Evolutionary conservation across 2,113 vertebrate species (phyloP).

Genomic region (Pogonocichla stellata): DNA sequence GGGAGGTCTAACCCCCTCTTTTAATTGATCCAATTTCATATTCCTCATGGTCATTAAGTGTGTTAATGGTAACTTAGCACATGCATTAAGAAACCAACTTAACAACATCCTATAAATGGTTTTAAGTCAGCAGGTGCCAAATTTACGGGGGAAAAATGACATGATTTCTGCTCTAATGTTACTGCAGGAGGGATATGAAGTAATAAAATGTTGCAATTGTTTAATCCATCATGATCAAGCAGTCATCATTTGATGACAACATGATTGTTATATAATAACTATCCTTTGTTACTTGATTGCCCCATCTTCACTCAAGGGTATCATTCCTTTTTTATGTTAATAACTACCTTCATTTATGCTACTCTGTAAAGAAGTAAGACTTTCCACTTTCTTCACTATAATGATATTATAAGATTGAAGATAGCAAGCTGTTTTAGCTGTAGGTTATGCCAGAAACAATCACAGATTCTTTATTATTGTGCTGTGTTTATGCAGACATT

Average conservation of each 20-base stretch:
- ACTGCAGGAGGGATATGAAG: slow-evolving; percentile 43
- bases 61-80: slow-evolving; percentile 42
- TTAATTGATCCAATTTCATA: slow-evolving; percentile 64
- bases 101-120: slow-evolving; percentile 51
- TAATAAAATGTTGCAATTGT: slow-evolving; percentile 61
- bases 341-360: slow-evolving; percentile 10
- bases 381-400: not conserved
- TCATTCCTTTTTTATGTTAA: slow-evolving; percentile 28
- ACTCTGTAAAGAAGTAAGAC: not conserved
- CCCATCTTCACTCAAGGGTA: slow-evolving; percentile 51
- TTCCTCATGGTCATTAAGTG: slow-evolving; percentile 55
- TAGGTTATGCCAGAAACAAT: not conserved
- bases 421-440: not conserved
- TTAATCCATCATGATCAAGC: slow-evolving; percentile 70
- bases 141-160: slow-evolving; percentile 35
- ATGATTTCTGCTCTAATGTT: slow-evolving; percentile 35
- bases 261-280: slow-evolving; percentile 65
- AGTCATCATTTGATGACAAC: slow-evolving; percentile 53
- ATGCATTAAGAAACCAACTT: slow-evolving; percentile 44
- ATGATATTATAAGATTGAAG: not conserved
- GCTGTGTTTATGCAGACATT: not conserved
- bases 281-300: slow-evolving; percentile 54
- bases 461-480: not conserved
- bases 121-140: slow-evolving; percentile 49
- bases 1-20: slow-evolving; percentile 32